These are phyloP conservation scores for Clistopyga incitator DNA, from an alignment of 2,888 invertebrate species.

Conservation along the genomic window DNA sequence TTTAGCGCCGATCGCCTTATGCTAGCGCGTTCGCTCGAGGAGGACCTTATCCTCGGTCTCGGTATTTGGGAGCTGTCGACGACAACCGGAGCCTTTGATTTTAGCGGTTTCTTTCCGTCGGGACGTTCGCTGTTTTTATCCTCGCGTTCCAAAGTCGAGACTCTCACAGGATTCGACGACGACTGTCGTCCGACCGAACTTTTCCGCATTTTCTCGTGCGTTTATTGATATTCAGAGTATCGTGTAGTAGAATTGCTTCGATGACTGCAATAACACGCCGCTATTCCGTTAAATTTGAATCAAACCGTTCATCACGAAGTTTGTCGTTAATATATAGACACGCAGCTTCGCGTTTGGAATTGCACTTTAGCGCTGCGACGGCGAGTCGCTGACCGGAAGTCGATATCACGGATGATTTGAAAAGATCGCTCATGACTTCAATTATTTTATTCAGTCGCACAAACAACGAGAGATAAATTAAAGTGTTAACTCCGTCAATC, in stretches of 20 bases:
- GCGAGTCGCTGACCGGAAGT: neutral
- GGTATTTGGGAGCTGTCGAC: constrained; percentile 76
- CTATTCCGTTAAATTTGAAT: constrained; percentile 22
- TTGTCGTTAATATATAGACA: neutral
- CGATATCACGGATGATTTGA: constrained; percentile 20
- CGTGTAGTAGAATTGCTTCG: neutral
- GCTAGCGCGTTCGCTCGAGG: constrained; percentile 71
- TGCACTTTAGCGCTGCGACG: constrained; percentile 9
- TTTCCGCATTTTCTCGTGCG: constrained; percentile 68
- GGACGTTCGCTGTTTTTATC: constrained; percentile 70
- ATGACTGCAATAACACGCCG: neutral
- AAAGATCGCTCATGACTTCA: constrained; percentile 28
- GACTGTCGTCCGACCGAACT: constrained; percentile 73
- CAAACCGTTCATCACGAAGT: neutral
- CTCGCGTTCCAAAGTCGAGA: constrained; percentile 73
- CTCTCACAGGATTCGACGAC: constrained; percentile 76
- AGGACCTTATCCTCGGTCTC: constrained; percentile 73
- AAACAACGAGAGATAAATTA: constrained; percentile 44
- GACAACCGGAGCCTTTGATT: constrained; percentile 65
- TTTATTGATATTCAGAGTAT: neutral
- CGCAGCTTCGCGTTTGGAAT: neutral
- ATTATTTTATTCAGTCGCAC: constrained; percentile 34
- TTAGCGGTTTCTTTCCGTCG: constrained; percentile 72
- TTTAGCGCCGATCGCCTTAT: constrained; percentile 73
- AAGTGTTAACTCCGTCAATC: constrained; percentile 28